Evolutionary conservation across 2,113 vertebrate species (phyloP).

Genomic region (Alces alces): DNA sequence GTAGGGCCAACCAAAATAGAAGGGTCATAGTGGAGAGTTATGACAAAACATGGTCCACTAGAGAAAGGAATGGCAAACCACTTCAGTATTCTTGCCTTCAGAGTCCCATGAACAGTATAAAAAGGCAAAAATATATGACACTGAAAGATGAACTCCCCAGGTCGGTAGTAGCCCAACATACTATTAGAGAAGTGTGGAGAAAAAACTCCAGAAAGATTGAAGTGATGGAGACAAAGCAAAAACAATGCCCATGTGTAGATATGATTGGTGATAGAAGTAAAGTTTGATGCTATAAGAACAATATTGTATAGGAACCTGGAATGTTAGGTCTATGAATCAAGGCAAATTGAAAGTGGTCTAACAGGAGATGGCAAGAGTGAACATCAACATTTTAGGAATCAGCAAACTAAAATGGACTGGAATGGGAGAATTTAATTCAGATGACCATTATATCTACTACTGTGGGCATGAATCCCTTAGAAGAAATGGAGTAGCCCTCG

Average conservation of each 20-base stretch:
- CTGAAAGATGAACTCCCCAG: not conserved
- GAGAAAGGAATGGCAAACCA: not conserved
- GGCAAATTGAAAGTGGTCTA: not conserved
- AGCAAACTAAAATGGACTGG: not conserved
- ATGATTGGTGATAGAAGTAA: not conserved
- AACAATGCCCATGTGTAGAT: not conserved
- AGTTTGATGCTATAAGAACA: not conserved
- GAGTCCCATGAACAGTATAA: not conserved
- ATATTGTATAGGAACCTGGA: not conserved
- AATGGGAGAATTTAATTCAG: not conserved
- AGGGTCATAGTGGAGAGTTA: not conserved
- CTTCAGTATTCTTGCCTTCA: not conserved
- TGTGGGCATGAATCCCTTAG: not conserved
- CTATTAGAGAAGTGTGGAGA: not conserved
- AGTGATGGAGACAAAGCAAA: not conserved
- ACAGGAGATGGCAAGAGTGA: not conserved
- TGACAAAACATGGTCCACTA: not conserved
- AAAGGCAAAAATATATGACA: not conserved
- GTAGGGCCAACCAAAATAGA: not conserved
- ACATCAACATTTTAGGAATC: not conserved
- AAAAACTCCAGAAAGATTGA: not conserved
- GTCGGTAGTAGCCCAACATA: not conserved
- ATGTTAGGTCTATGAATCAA: not conserved
- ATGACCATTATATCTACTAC: not conserved
- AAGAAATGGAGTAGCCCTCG: not conserved